Conservation (phyloP, 2,888 invertebrate species). For the Synanthedon formicaeformis region DNA sequence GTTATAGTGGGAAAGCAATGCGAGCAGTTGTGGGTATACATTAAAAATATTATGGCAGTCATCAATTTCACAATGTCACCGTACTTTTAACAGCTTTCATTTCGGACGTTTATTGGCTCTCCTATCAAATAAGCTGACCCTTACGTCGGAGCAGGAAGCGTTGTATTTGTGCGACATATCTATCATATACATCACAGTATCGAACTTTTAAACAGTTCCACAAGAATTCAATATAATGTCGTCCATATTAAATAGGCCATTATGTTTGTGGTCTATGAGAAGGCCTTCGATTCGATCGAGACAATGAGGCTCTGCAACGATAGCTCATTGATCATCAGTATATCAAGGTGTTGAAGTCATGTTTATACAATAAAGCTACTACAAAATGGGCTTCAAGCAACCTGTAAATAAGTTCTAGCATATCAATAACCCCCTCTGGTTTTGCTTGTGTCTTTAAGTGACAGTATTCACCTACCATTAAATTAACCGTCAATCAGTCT, state of each 20-base stretch:
- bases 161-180: conserved; percentile 1
- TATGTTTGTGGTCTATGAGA: too few relatives aligned
- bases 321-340: too few relatives aligned
- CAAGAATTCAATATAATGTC: background rate
- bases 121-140: conserved; percentile 1
- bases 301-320: too few relatives aligned
- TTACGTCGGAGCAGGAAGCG: conserved; percentile 3
- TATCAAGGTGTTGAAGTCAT: too few relatives aligned
- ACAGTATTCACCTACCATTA: too few relatives aligned
- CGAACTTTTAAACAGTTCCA: background rate
- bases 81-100: conserved; percentile 48
- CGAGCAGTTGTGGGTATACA: conserved; percentile 34
- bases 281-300: too few relatives aligned
- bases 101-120: conserved; percentile 46
- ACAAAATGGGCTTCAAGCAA: too few relatives aligned
- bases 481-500: too few relatives aligned
- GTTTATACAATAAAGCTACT: too few relatives aligned
- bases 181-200: background rate
- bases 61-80: conserved; percentile 55
- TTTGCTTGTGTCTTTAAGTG: too few relatives aligned
- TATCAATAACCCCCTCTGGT: too few relatives aligned
- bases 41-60: conserved; percentile 54
- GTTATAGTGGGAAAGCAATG: conserved; percentile 41
- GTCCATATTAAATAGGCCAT: background rate
- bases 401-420: too few relatives aligned